Base-by-base conservation (phyloP, 2,797 vertebrate genomes). In the Lateolabrax maculatus region DNA sequence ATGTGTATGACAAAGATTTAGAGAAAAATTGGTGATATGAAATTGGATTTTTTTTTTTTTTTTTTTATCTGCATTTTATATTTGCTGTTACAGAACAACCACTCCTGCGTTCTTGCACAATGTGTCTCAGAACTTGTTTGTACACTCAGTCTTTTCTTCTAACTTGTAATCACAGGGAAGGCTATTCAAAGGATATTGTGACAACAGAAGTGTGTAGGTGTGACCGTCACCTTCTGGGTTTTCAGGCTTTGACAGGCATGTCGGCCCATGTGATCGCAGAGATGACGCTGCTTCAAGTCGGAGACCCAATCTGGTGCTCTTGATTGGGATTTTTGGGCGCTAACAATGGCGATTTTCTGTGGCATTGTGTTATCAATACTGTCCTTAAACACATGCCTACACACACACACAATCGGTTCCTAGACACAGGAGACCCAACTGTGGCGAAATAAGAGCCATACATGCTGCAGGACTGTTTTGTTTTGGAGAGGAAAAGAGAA, bases 401-500 rank as follows among this genome's bases (percentile, higher is more conserved):
- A 48, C 36, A 27, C 25, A 27, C n/a, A 65, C 12, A 87, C 65
- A 77, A 39, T 79, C 77, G 60, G 39, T 41, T 74, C 55, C 19
- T 25, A 8, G 81, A 84, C 68, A 87, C 63, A 46, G 27, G 82
- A 89, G 63, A 79, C 56, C 41, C 29, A 39, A 21, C 70, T 77
- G 61, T 77, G 73, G 71, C 86, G 87, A 78, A 86, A 88, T 41
- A 13, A 52, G 83, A 92, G 75, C 80, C 36, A 3, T 62, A 37
- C 67, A 27, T 62, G 71, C 80, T 46, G 79, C 67, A 55, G n/a
- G 67, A 83, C 71, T 87, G 89, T 89, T 92, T 89, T 91, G 81
- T 88, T 91, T 91, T 63, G 74, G 67, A 85, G 73, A 64, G 67
- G 65, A 82, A 63, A 73, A 72, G 65, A 79, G 88, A 92, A 93